phyloP scores from a whole-genome alignment of 2,113 vertebrate species.

The Corydoras maculifer region DNA sequence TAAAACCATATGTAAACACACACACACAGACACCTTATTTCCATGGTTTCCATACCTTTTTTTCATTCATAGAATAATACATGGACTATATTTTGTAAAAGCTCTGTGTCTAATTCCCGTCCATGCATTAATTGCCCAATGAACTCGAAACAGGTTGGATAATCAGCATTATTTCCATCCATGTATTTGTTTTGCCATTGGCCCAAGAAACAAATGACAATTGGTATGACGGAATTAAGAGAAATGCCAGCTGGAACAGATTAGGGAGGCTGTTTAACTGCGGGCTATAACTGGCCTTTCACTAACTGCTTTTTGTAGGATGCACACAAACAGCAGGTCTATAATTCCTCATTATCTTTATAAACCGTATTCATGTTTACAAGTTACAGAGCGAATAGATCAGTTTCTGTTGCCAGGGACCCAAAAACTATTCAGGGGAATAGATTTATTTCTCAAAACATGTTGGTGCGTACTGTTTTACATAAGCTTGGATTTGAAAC shows the following conservation, averaged over 20 bases:
- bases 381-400: slow-evolving; percentile 33
- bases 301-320: not conserved
- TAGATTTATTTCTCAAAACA: slow-evolving; percentile 24
- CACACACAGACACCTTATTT: slow-evolving; percentile 2
- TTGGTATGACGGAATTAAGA: not conserved
- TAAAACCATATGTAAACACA: slow-evolving; percentile 29
- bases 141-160: no score
- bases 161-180: no score
- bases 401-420: slow-evolving; percentile 59
- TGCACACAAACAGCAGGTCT: not conserved
- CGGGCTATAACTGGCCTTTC: not conserved
- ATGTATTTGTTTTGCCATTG: not conserved
- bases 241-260: not conserved
- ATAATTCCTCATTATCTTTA: not conserved
- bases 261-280: slow-evolving; percentile 3
- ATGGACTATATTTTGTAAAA: not conserved
- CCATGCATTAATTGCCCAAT: not conserved
- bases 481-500: slow-evolving; percentile 32
- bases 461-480: slow-evolving; percentile 23
- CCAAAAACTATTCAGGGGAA: slow-evolving; percentile 22
- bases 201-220: not conserved
- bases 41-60: not conserved
- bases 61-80: not conserved
- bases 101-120: not conserved
- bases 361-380: not conserved